phyloP scores from a whole-genome alignment of 2,113 vertebrate genomes.

The Seriola aureovittata region DNA sequence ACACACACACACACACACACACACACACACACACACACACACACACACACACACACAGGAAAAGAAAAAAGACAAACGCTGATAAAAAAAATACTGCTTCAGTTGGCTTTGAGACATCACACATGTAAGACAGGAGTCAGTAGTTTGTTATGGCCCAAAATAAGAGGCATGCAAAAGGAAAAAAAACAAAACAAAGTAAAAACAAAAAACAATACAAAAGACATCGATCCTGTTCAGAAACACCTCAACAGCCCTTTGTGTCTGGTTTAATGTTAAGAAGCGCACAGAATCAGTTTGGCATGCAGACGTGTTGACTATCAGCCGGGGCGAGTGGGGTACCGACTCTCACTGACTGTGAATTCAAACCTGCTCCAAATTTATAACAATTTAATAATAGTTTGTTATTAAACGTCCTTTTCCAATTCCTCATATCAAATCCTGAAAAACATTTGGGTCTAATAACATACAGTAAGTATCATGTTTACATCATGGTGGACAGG shows the following conservation, averaged over 20 bases:
- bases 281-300: too few relatives aligned
- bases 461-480: not conserved
- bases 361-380: not conserved
- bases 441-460: not conserved
- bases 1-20: too few relatives aligned
- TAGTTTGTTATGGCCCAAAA: too few relatives aligned
- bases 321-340: too few relatives aligned
- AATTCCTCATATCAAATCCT: not conserved
- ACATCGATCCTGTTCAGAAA: not conserved
- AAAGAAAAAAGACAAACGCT: not conserved
- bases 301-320: too few relatives aligned
- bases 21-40: too few relatives aligned
- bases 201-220: not conserved
- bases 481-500: not conserved
- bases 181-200: too few relatives aligned
- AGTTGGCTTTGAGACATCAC: not conserved
- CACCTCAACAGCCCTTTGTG: not conserved
- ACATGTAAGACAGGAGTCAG: not conserved
- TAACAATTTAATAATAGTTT: too few relatives aligned
- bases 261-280: not conserved
- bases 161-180: too few relatives aligned
- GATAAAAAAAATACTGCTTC: conserved; percentile 6
- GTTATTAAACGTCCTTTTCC: not conserved
- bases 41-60: too few relatives aligned
- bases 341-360: not conserved